Percentiles rank a stretch among this genome's conserved stretches.
Evolutionary conservation across 1,140 invertebrate species (phyloP).

Genomic region (Drosophila grimshawi): DNA sequence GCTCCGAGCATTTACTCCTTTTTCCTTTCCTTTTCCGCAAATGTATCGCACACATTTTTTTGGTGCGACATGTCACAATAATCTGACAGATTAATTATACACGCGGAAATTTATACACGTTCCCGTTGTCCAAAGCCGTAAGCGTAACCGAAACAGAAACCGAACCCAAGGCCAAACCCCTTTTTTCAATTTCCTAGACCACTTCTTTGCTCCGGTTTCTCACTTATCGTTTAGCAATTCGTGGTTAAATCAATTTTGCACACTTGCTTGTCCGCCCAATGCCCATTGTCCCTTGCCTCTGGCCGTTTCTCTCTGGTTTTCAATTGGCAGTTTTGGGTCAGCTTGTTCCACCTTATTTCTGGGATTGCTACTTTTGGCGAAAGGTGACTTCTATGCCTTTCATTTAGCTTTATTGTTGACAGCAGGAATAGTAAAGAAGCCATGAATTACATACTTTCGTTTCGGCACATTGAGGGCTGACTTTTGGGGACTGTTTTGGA

Average conservation of each 20-base stretch:
- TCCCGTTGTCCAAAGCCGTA: not conserved
- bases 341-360: constrained; percentile 35
- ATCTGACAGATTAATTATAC: constrained; percentile 84
- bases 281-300: not conserved
- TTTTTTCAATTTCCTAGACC: constrained; percentile 43
- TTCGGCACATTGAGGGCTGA: constrained; percentile 1
- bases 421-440: constrained; percentile 23
- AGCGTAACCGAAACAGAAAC: constrained; percentile 12
- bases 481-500: constrained; percentile 1
- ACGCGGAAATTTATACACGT: constrained; percentile 70
- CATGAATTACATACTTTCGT: constrained; percentile 50
- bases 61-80: constrained; percentile 80
- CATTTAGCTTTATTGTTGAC: constrained; percentile 55
- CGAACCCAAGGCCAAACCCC: constrained; percentile 18
- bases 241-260: constrained; percentile 80
- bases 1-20: constrained; percentile 30
- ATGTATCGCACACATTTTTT: constrained; percentile 41
- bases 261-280: constrained; percentile 48
- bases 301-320: constrained; percentile 25
- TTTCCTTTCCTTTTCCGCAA: constrained; percentile 52
- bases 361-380: constrained; percentile 37
- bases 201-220: constrained; percentile 50
- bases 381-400: constrained; percentile 53
- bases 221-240: constrained; percentile 76
- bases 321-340: constrained; percentile 75